Conservation (phyloP, 2,113 vertebrate genomes). For the Baryphthengus martii region DNA sequence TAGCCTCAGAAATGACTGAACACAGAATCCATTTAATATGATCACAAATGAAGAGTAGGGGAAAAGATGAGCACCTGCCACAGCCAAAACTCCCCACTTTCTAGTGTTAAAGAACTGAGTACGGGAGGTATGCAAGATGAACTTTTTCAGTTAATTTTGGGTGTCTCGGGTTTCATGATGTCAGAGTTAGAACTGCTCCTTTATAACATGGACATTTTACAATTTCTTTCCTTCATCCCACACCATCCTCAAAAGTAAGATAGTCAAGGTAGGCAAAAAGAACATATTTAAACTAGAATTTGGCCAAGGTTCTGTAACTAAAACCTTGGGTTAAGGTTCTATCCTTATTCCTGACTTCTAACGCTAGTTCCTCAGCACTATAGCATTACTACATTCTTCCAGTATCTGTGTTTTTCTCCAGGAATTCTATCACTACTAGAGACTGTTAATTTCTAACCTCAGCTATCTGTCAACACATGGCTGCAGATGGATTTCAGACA, state of each 20-base stretch:
- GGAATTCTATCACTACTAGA: background rate
- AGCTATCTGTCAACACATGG: background rate
- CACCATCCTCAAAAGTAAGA: background rate
- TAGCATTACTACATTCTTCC: background rate
- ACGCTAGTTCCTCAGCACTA: background rate
- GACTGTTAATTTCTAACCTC: background rate
- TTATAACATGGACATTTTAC: background rate
- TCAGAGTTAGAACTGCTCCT: background rate
- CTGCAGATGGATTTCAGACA: conserved; percentile 18
- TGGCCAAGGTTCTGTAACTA: background rate
- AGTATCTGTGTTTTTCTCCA: background rate
- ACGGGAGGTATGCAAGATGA: background rate
- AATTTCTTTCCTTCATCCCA: background rate
- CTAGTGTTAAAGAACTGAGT: background rate
- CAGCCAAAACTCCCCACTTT: background rate
- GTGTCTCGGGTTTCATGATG: background rate
- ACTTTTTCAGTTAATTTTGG: background rate
- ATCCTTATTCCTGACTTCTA: background rate
- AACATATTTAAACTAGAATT: background rate
- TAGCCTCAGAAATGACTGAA: background rate
- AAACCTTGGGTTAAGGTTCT: background rate
- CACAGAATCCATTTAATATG: background rate
- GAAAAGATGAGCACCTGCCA: background rate
- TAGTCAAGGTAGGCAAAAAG: background rate
- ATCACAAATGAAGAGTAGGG: background rate